A percentile compares a stretch with the other conserved stretches of the same genome.
These are phyloP conservation scores for Xenentodon cancila DNA, from an alignment of 2,797 vertebrate species.

Conservation along the genomic window DNA sequence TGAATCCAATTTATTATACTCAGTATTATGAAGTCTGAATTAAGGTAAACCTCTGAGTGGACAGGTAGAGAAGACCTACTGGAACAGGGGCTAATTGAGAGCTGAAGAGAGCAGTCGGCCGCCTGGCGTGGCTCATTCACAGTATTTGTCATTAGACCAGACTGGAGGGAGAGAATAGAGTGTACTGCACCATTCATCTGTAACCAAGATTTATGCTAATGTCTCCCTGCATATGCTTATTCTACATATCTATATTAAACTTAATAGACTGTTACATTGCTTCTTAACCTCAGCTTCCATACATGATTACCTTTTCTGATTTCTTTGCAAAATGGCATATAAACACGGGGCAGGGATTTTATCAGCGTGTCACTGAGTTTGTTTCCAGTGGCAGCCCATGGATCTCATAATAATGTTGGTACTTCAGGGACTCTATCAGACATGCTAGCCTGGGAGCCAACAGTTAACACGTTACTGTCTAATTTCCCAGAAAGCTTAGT, in stretches of 20 bases:
- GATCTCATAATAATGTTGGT: slow-evolving; percentile 81
- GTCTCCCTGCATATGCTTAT: slow-evolving; percentile 98
- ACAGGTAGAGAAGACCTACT: slow-evolving; percentile 50
- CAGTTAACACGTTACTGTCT: slow-evolving; percentile 67
- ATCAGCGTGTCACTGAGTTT: slow-evolving; percentile 95
- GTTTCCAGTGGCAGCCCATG: slow-evolving; percentile 86
- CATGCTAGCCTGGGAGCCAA: slow-evolving; percentile 73
- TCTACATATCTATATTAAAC: slow-evolving; percentile 99
- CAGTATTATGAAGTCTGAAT: slow-evolving; percentile 23
- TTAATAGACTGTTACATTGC: slow-evolving; percentile 99
- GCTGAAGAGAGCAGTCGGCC: slow-evolving; percentile 78
- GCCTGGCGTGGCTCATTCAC: slow-evolving; percentile 78
- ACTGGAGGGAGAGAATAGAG: slow-evolving; percentile 75
- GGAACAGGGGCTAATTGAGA: slow-evolving; percentile 81
- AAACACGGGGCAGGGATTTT: slow-evolving; percentile 95
- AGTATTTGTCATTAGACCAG: slow-evolving; percentile 83
- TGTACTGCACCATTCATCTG: slow-evolving; percentile 86
- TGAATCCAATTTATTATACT: slow-evolving; percentile 21
- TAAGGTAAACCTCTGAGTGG: slow-evolving; percentile 32
- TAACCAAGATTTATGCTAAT: slow-evolving; percentile 99
- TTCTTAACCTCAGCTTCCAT: slow-evolving; percentile 99
- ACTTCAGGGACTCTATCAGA: slow-evolving; percentile 80
- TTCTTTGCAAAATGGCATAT: slow-evolving; percentile 96
- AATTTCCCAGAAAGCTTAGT: slow-evolving; percentile 60
- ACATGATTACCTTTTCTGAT: slow-evolving; percentile 99